Percentiles rank a stretch among this genome's conserved stretches.
These are phyloP conservation scores for Valencia hispanica DNA, from an alignment of 2,797 vertebrate genomes.

Conservation along the genomic window DNA sequence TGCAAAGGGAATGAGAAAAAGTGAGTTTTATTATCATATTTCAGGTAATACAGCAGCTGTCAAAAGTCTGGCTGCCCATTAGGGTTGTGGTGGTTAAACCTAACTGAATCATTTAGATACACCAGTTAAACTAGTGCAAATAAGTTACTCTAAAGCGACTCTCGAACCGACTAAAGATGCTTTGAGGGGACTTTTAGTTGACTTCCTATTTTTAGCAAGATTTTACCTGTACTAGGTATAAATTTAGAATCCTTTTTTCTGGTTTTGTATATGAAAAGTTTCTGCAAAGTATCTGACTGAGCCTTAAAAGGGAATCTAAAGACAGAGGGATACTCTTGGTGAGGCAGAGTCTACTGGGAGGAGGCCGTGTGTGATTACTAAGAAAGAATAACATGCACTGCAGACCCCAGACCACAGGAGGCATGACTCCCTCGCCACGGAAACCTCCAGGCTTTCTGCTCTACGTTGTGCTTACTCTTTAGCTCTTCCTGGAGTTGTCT, in stretches of 20 bases:
- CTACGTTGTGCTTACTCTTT: constrained; percentile 41
- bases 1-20: not conserved
- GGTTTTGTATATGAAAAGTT: constrained; percentile 10
- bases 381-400: constrained; percentile 63
- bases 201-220: not conserved
- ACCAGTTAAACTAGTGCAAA: not conserved
- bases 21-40: not conserved
- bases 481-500: constrained; percentile 38
- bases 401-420: constrained; percentile 69
- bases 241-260: not conserved
- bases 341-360: constrained; percentile 21
- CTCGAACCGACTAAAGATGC: not conserved
- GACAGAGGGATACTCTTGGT: constrained; percentile 21
- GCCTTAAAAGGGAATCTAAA: constrained; percentile 14
- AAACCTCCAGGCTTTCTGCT: constrained; percentile 65
- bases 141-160: not conserved
- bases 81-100: not conserved
- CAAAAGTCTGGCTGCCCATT: not conserved
- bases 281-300: not conserved
- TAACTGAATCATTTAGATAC: not conserved
- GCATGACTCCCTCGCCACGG: constrained; percentile 60
- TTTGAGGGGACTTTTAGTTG: not conserved
- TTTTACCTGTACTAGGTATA: not conserved
- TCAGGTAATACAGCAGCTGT: not conserved
- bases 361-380: constrained; percentile 51